Percentiles rank a stretch among this genome's conserved stretches.
Evolutionary conservation across 2,113 vertebrate species (phyloP).

Genomic region (Daboia siamensis): DNA sequence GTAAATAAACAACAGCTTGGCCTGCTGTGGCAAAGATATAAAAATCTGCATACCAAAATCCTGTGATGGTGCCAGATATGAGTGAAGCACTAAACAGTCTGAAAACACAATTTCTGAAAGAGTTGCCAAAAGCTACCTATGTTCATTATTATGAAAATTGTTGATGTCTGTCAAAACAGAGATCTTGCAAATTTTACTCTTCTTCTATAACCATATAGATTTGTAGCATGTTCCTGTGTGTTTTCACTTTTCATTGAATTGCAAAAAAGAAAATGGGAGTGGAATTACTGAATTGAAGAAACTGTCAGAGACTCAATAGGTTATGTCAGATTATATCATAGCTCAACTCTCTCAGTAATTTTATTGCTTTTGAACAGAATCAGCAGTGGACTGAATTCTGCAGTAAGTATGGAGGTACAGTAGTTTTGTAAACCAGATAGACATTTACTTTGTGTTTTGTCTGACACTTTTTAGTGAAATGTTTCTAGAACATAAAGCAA

Average conservation of each 20-base stretch:
- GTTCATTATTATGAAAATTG: not conserved
- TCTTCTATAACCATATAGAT: not conserved
- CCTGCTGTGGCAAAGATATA: not conserved
- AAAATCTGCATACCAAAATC: not conserved
- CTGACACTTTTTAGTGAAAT: not conserved
- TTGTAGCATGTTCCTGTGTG: not conserved
- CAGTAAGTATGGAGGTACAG: not conserved
- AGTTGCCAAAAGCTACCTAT: not conserved
- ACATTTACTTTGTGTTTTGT: not conserved
- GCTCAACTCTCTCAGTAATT: not conserved
- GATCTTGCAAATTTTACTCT: not conserved
- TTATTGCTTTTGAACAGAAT: constrained; percentile 8
- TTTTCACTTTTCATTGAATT: not conserved
- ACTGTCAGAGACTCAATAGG: not conserved
- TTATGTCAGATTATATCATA: not conserved
- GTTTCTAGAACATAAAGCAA: not conserved
- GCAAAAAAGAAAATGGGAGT: not conserved
- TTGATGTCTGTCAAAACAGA: not conserved
- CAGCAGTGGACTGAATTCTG: not conserved
- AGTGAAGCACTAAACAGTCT: not conserved
- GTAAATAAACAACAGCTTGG: not conserved
- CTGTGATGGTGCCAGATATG: not conserved
- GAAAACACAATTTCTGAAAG: not conserved
- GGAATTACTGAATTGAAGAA: not conserved
- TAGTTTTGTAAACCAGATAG: not conserved